These are phyloP conservation scores for Danio rerio DNA, from an alignment of 2,113 vertebrate species.

Conservation along the genomic window GRCz12tu NC_133193.1:24029001-24029500, in stretches of 20 bases:
- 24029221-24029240: conserved; percentile 39
- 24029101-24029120: background rate
- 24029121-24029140: background rate
- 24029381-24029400: background rate
- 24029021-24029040: too few relatives aligned
- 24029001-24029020: too few relatives aligned
- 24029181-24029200: background rate
- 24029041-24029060: too few relatives aligned
- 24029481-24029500: background rate
- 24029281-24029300: conserved; percentile 36
- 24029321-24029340: background rate
- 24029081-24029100: background rate
- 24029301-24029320: conserved; percentile 40
- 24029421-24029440: background rate
- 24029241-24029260: conserved; percentile 38
- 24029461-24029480: background rate
- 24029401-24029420: background rate
- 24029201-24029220: conserved; percentile 14
- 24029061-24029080: too few relatives aligned
- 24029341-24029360: background rate
- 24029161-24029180: background rate
- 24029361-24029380: background rate
- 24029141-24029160: background rate
- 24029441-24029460: background rate
- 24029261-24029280: conserved; percentile 50